Evolutionary conservation across 2,113 vertebrate genomes (phyloP), one percentile per base, ranked within the genome.

Genomic region (Hydrochoerus hydrochaeris): DNA sequence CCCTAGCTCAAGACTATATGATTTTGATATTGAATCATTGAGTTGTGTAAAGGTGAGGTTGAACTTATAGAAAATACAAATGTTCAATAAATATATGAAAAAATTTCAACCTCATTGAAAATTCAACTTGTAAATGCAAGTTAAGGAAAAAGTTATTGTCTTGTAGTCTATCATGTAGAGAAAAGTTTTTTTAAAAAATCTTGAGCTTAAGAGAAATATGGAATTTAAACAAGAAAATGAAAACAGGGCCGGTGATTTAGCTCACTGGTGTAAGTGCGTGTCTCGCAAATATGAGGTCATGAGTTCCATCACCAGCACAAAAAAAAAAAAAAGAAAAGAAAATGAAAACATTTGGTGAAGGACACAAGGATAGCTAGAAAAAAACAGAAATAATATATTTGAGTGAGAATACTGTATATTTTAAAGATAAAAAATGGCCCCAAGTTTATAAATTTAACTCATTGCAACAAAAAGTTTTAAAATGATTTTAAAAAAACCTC

Each of bases 401-500:
- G 75, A 85, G 49, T 75, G 58, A 65, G 57, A 92, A 89, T 54
- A 92, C n/a, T 89, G 52, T 54, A 24, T n/a, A 80, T 88, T 81
- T 87, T 60, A 62, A 92, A 65, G n/a, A 58, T 73, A 44, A 87
- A 93, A 94, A 49, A 20, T n/a, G 0, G 35, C 13, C 49, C 44
- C 52, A 88, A 32, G 24, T 75, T 91, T 77, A 75, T 86, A 57
- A 69, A 69, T 90, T 80, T 88, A 92, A 90, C 19, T 90, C 22
- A 65, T 20, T 75, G 78, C 19, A 87, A 67, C 91, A 20, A 85
- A 67, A 93, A 67, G 22, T 49, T 54, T 41, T 22, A 22, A 85
- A 88, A n/a, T 77, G 44, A 65, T n/a, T 95, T 95, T 95, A 75
- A 92, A 82, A 38, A 82, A 35, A n/a, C 20, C 71, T 58, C 19